phyloP scores from a whole-genome alignment of 2,113 vertebrate species.

The Thalassarche chlororhynchos region DNA sequence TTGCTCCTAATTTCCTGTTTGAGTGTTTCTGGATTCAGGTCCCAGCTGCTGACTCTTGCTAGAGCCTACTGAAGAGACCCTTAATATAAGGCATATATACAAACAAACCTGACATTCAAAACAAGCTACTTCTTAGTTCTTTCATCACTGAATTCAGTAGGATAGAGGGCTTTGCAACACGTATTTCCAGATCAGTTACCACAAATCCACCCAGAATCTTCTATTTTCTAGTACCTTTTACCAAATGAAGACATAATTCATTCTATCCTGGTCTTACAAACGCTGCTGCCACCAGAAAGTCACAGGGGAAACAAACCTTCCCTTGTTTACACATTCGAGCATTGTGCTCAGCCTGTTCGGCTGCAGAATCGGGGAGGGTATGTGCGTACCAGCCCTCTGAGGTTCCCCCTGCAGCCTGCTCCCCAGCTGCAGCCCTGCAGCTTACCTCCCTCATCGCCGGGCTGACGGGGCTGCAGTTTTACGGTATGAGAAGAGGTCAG shows the following conservation, averaged over 20 bases:
- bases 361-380: neutral
- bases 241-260: neutral
- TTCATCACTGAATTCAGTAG: neutral
- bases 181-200: neutral
- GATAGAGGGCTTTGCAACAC: neutral
- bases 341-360: neutral
- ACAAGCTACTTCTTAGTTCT: neutral
- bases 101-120: neutral
- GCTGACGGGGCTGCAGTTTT: rapidly evolving
- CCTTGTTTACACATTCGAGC: neutral
- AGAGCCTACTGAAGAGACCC: neutral
- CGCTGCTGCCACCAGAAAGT: neutral
- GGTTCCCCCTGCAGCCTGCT: neutral
- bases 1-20: neutral
- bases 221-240: neutral
- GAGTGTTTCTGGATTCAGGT: neutral
- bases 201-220: neutral
- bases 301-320: neutral
- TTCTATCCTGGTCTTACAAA: neutral
- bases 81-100: neutral
- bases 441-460: neutral
- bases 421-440: neutral
- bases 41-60: neutral
- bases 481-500: neutral
- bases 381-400: neutral